These are phyloP conservation scores for Hydroisotoma schaefferi DNA, from an alignment of 2,888 invertebrate genomes.

Conservation along the genomic window DNA sequence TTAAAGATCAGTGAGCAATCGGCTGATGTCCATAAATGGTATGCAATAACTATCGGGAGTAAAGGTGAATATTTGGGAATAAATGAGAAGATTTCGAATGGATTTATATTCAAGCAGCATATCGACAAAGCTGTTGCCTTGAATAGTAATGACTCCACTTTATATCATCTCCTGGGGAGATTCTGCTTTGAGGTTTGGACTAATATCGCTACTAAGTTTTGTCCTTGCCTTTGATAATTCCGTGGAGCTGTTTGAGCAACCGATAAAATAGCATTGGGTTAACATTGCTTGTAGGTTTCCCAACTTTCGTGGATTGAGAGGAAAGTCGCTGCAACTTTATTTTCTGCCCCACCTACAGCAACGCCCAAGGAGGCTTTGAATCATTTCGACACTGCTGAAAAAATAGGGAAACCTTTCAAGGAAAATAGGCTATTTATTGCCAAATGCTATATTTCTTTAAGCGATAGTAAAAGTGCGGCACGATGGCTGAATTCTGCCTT, in stretches of 20 bases:
- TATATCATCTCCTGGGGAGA: slow-evolving; percentile 64
- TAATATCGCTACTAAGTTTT: no score
- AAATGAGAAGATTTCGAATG: slow-evolving; percentile 65
- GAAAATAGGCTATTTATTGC: slow-evolving; percentile 60
- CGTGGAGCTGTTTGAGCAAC: neutral
- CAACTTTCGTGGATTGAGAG: slow-evolving; percentile 64
- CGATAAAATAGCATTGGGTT: neutral
- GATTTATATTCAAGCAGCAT: slow-evolving; percentile 64
- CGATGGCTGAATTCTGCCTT: slow-evolving; percentile 55
- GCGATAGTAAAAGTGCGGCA: slow-evolving; percentile 53
- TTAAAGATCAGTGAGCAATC: slow-evolving; percentile 56
- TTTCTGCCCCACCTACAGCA: slow-evolving; percentile 62
- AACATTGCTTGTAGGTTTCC: slow-evolving; percentile 54
- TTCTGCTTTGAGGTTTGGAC: slow-evolving; percentile 63
- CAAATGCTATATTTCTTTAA: slow-evolving; percentile 58
- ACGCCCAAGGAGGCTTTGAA: slow-evolving; percentile 62
- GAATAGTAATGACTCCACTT: slow-evolving; percentile 60
- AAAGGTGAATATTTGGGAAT: slow-evolving; percentile 60
- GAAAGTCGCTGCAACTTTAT: slow-evolving; percentile 63
- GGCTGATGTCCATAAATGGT: slow-evolving; percentile 68
- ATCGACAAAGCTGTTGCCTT: slow-evolving; percentile 63
- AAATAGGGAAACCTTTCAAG: slow-evolving; percentile 58
- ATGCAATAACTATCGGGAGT: slow-evolving; percentile 65
- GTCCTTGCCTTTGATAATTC: neutral
- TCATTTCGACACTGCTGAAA: slow-evolving; percentile 59